phyloP scores from a whole-genome alignment of 2,113 vertebrate species.

The Rafetus swinhoei region DNA sequence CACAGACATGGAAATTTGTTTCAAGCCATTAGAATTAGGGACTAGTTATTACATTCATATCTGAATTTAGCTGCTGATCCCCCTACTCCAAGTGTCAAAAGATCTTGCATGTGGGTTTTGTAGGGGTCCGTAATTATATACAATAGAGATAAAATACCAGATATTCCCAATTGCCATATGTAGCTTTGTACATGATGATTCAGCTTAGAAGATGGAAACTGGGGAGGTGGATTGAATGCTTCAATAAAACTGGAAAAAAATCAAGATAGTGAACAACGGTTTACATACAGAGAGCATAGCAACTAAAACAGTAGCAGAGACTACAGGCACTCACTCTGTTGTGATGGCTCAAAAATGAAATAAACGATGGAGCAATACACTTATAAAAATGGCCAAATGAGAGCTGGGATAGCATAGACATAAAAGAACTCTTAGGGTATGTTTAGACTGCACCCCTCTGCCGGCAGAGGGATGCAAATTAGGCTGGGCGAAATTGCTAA shows the following conservation, averaged over 20 bases:
- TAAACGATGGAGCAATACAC: background rate
- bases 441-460: too few relatives aligned
- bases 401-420: background rate
- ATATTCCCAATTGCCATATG: background rate
- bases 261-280: background rate
- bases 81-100: background rate
- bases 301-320: background rate
- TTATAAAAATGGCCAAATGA: background rate
- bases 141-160: background rate
- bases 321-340: background rate
- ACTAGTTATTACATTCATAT: background rate
- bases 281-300: background rate
- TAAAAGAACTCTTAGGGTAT: background rate
- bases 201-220: background rate
- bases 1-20: background rate
- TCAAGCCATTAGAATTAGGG: background rate
- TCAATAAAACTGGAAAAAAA: background rate
- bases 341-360: background rate
- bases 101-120: background rate
- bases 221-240: background rate
- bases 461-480: too few relatives aligned
- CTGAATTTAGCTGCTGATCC: background rate
- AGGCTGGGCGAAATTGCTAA: too few relatives aligned
- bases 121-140: background rate
- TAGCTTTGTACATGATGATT: background rate